These are phyloP conservation scores for Micrastur ruficollis DNA, from an alignment of 2,797 vertebrate genomes.

Conservation along the genomic window DNA sequence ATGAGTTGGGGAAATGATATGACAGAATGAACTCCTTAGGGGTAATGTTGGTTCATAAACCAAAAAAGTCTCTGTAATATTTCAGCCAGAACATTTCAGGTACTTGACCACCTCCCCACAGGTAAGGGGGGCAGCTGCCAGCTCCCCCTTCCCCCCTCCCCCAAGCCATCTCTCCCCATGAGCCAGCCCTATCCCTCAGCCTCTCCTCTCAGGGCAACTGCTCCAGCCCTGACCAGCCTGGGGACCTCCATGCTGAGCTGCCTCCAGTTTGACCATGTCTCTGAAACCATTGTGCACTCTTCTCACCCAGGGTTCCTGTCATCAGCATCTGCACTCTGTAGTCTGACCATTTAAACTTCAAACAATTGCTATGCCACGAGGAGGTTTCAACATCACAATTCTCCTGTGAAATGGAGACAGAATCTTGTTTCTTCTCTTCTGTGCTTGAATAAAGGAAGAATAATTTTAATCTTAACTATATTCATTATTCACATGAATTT, in stretches of 20 bases:
- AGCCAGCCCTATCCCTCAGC: background rate
- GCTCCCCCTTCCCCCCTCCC: no score
- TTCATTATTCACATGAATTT: background rate
- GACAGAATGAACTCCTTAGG: background rate
- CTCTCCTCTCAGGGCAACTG: background rate
- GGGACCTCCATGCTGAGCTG: rapidly evolving
- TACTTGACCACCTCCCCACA: background rate
- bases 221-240: background rate
- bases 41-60: background rate
- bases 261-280: background rate
- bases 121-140: rapidly evolving
- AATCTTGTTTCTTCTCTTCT: background rate
- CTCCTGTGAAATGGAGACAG: background rate
- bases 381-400: background rate
- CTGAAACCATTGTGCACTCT: background rate
- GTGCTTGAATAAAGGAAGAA: background rate
- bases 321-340: rapidly evolving
- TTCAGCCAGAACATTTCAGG: background rate
- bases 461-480: background rate
- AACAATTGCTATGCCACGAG: rapidly evolving
- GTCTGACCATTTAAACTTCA: background rate
- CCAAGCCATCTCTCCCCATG: no score
- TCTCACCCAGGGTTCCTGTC: background rate
- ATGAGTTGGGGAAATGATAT: background rate
- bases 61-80: background rate